Percentiles rank a stretch among this genome's conserved stretches.
Conservation (phyloP, 2,888 invertebrate species). For the Chelonus formosanus region DNA sequence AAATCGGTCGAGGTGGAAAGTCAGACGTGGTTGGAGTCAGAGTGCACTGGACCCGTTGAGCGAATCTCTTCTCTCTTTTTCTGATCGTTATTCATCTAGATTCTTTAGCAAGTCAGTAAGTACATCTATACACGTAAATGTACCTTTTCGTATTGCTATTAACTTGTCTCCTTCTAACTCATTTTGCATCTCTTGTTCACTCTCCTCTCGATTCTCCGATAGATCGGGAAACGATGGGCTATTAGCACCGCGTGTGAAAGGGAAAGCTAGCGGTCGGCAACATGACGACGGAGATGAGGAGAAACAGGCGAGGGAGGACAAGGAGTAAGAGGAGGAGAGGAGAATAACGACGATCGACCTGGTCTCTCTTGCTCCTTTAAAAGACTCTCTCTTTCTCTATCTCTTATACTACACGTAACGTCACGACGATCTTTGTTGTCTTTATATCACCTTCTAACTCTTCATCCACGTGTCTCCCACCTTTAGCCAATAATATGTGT, state of each 20-base stretch:
- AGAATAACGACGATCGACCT: constrained; percentile 38
- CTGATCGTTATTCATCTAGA: constrained; percentile 24
- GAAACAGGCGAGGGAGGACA: constrained; percentile 41
- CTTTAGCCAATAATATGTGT: neutral
- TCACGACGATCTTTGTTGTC: constrained; percentile 30
- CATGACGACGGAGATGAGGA: constrained; percentile 44
- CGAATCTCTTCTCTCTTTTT: constrained; percentile 17
- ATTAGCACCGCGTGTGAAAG: constrained; percentile 63
- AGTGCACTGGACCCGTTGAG: constrained; percentile 29
- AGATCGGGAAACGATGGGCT: constrained; percentile 60
- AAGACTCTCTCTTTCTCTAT: constrained; percentile 32
- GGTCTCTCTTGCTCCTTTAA: constrained; percentile 27
- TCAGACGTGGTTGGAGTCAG: constrained; percentile 23
- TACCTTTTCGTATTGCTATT: constrained; percentile 7
- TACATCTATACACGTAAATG: constrained; percentile 11
- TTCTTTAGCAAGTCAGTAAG: constrained; percentile 49
- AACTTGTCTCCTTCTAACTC: neutral
- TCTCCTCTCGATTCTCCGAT: constrained; percentile 41
- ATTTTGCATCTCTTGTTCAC: constrained; percentile 19
- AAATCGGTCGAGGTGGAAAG: constrained; percentile 27
- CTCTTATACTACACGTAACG: constrained; percentile 28
- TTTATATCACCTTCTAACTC: constrained; percentile 22
- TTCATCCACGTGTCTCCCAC: constrained; percentile 8
- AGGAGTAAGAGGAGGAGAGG: constrained; percentile 34
- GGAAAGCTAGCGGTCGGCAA: constrained; percentile 57